phyloP scores from a whole-genome alignment of 2,797 vertebrate species.

The Picus viridis region DNA sequence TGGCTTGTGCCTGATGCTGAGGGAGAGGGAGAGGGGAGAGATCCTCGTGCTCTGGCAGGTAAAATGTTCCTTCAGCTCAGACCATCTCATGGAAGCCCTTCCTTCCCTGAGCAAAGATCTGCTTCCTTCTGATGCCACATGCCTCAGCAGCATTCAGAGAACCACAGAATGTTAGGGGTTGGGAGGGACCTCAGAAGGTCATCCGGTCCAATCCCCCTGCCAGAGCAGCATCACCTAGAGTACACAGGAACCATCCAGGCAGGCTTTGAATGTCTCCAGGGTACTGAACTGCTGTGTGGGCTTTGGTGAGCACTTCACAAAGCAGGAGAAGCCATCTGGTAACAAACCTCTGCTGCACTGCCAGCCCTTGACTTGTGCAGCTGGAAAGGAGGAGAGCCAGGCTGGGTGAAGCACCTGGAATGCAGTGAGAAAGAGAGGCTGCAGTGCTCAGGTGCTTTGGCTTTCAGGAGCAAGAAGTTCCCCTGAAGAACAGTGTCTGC shows the following conservation, averaged over 20 bases:
- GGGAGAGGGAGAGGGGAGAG: not conserved
- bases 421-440: not conserved
- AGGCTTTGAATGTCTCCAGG: no score
- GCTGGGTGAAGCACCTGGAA: not conserved
- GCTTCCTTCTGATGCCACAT: not conserved
- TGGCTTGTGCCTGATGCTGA: not conserved
- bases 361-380: not conserved
- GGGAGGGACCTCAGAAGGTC: no score
- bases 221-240: no score
- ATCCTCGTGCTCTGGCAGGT: not conserved
- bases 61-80: not conserved
- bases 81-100: not conserved
- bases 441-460: not conserved
- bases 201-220: no score
- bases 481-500: rapidly evolving
- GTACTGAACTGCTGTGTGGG: not conserved
- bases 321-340: not conserved
- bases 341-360: not conserved
- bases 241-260: no score
- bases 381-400: not conserved
- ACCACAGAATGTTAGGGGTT: no score
- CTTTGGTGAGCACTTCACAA: not conserved
- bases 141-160: not conserved
- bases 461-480: not conserved
- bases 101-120: not conserved